These are phyloP conservation scores for Leucoptera coffeella DNA, from an alignment of 2,888 invertebrate species.

Conservation along the genomic window DNA sequence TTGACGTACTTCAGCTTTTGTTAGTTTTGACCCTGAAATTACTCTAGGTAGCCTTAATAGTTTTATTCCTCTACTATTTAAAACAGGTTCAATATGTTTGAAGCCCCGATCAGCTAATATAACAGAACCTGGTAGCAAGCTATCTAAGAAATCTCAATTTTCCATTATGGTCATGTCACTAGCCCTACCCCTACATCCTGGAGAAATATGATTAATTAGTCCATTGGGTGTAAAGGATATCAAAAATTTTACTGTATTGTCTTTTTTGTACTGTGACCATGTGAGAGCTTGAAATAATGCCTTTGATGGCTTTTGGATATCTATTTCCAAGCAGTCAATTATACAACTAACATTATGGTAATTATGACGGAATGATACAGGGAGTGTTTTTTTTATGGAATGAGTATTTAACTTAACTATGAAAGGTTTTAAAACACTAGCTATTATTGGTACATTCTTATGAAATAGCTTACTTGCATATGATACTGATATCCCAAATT, in stretches of 20 bases:
- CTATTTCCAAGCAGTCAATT: conserved; percentile 7
- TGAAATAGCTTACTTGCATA: too few species aligned
- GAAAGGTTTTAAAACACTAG: too few species aligned
- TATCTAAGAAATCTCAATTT: conserved; percentile 4
- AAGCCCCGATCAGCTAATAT: conserved; percentile 6
- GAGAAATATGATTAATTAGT: conserved; percentile 3
- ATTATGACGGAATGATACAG: too few species aligned
- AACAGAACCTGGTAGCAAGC: conserved; percentile 3
- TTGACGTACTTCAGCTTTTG: conserved; percentile 4
- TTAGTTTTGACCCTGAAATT: conserved; percentile 3
- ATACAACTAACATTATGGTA: too few species aligned
- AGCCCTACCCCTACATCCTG: conserved; percentile 5
- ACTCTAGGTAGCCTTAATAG: conserved; percentile 6
- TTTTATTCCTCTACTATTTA: conserved; percentile 2
- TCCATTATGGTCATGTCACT: conserved; percentile 5
- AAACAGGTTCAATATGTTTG: conserved; percentile 4
- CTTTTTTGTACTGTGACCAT: conserved; percentile 5
- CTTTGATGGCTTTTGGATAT: conserved; percentile 4
- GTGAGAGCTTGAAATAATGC: conserved; percentile 3
- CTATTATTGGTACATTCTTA: too few species aligned
- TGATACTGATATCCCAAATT: too few species aligned
- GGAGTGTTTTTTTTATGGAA: too few species aligned
- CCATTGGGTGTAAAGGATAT: conserved; percentile 5
- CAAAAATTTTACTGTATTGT: conserved; percentile 6
- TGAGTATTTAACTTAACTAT: too few species aligned